Percentiles rank a stretch among this genome's conserved stretches.
Evolutionary conservation across 2,888 invertebrate species (phyloP).

Genomic region (Folsomia manolachei): DNA sequence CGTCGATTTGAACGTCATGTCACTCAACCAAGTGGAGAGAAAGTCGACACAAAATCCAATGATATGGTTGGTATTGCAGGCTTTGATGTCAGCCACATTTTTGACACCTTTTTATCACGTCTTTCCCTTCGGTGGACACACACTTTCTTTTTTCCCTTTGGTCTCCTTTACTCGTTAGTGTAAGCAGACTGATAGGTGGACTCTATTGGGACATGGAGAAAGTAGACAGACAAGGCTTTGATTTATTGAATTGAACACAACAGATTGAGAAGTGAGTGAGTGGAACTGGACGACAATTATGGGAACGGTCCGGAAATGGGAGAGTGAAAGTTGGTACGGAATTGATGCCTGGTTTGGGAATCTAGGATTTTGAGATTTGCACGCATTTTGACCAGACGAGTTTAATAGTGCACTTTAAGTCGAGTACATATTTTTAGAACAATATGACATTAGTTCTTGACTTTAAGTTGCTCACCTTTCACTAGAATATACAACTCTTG

Average conservation of each 20-base stretch:
- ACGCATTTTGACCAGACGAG: no score
- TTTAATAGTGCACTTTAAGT: no score
- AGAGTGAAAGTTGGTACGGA: no score
- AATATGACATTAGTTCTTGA: no score
- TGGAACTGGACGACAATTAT: no score
- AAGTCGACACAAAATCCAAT: conserved; percentile 18
- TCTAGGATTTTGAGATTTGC: no score
- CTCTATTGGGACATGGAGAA: background rate
- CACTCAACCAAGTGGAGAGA: conserved; percentile 10
- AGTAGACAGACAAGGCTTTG: background rate
- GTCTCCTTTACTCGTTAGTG: background rate
- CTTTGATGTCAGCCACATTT: conserved; percentile 37
- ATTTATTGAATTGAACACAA: conserved; percentile 3
- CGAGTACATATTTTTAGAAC: no score
- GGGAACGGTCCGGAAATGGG: no score
- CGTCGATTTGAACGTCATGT: background rate
- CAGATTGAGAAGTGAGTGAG: background rate
- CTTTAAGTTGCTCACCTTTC: no score
- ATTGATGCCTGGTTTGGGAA: no score
- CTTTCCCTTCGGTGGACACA: conserved; percentile 6
- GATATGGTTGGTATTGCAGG: conserved; percentile 23
- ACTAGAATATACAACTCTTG: no score
- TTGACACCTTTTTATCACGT: conserved; percentile 21
- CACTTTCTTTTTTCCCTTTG: background rate
- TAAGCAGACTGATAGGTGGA: no score